Conservation (phyloP, 2,888 invertebrate species). For the Clostera curtula region DNA sequence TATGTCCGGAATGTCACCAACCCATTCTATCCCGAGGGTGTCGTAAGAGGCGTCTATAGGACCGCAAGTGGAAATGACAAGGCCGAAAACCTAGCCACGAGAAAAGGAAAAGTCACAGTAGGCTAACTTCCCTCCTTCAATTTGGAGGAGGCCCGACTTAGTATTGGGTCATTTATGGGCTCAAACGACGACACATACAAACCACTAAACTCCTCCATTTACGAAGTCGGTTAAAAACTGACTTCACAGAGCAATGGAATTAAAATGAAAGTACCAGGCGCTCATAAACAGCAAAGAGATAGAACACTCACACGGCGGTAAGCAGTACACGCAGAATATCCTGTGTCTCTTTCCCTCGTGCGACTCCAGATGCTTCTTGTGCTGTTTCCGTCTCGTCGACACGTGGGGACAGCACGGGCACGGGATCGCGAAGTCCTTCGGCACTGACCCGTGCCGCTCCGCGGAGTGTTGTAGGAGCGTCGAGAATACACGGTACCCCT, state of each 20-base stretch:
- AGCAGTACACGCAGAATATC: constrained; percentile 59
- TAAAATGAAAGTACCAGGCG: not conserved
- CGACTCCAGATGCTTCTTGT: constrained; percentile 54
- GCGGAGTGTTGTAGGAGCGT: constrained; percentile 51
- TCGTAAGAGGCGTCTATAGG: too few relatives aligned
- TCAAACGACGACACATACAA: too few relatives aligned
- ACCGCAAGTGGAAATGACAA: too few relatives aligned
- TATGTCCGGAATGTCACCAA: too few relatives aligned
- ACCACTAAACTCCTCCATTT: too few relatives aligned
- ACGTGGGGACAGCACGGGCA: constrained; percentile 67
- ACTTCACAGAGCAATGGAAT: not conserved
- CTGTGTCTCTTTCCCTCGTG: constrained; percentile 45
- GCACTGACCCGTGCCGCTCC: constrained; percentile 50
- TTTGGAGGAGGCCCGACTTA: too few relatives aligned
- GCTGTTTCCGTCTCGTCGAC: constrained; percentile 52
- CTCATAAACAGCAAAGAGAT: not conserved
- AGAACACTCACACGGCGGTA: constrained; percentile 44
- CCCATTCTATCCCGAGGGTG: too few relatives aligned
- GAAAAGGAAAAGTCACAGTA: too few relatives aligned
- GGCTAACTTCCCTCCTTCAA: too few relatives aligned
- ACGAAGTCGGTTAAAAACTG: too few relatives aligned
- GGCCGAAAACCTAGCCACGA: too few relatives aligned
- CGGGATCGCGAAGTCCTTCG: constrained; percentile 42
- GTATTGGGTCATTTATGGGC: too few relatives aligned
- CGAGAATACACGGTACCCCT: constrained; percentile 62